A percentile compares a stretch with the other conserved stretches of the same genome.
Evolutionary conservation across 2,797 vertebrate genomes (phyloP).

Genomic region (Pipistrellus pygmaeus): DNA sequence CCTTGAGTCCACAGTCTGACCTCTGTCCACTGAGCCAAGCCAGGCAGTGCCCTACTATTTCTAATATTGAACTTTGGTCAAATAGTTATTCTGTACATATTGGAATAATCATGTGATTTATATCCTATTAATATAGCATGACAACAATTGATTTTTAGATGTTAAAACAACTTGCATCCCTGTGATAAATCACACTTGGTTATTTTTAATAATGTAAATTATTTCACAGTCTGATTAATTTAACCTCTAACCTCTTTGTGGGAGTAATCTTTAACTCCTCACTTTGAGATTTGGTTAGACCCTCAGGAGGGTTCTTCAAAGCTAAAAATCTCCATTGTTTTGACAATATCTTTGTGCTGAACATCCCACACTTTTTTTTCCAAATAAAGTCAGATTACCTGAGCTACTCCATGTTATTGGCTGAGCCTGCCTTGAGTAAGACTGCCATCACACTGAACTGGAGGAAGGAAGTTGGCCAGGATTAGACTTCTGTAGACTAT

Average conservation of each 20-base stretch:
- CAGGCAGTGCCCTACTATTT: neutral
- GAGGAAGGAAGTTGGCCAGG: neutral
- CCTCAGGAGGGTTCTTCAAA: neutral
- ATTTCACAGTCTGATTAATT: neutral
- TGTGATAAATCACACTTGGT: neutral
- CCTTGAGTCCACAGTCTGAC: no score
- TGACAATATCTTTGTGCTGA: neutral
- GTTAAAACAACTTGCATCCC: neutral
- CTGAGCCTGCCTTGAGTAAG: neutral
- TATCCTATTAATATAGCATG: neutral
- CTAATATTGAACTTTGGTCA: neutral
- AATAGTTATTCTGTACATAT: neutral
- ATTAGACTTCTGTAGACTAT: neutral
- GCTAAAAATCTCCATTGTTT: neutral
- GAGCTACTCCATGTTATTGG: neutral
- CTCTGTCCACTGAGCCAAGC: no score
- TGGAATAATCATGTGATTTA: neutral
- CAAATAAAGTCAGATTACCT: neutral
- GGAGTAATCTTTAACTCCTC: neutral
- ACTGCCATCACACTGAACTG: neutral
- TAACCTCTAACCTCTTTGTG: neutral
- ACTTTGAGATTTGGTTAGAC: neutral
- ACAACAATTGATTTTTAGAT: neutral
- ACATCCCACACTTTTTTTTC: neutral
- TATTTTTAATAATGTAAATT: neutral